phyloP scores from a whole-genome alignment of 2,797 vertebrate species.

The Zalophus californianus region DNA sequence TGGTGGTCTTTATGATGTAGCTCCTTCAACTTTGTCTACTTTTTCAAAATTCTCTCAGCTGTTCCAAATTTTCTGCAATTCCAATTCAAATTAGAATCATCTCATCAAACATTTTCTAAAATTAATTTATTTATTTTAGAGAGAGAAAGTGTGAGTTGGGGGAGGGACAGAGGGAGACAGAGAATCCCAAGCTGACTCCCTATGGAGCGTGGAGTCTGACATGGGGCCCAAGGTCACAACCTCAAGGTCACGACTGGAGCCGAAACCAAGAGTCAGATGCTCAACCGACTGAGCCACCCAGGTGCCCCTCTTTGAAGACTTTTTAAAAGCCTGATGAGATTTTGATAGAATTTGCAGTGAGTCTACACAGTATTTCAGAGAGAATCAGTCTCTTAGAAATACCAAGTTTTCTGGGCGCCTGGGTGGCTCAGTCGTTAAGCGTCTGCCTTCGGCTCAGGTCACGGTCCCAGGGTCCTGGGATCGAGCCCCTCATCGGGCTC shows the following conservation, averaged over 20 bases:
- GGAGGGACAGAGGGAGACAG: not conserved
- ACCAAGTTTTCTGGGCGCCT: rapidly evolving
- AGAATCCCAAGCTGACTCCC: not conserved
- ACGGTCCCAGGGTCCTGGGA: too few relatives aligned
- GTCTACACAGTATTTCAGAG: rapidly evolving
- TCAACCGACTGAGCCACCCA: not conserved
- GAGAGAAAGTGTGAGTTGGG: not conserved
- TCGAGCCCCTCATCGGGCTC: too few relatives aligned
- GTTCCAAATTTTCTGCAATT: too few relatives aligned
- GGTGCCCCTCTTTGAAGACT: not conserved
- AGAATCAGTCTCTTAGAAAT: rapidly evolving
- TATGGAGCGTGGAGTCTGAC: not conserved
- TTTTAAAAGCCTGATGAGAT: not conserved
- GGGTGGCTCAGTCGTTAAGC: too few relatives aligned
- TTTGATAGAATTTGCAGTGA: not conserved
- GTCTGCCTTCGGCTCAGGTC: too few relatives aligned
- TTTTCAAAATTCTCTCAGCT: not conserved
- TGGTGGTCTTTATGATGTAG: rapidly evolving
- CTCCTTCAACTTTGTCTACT: rapidly evolving
- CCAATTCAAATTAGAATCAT: not conserved
- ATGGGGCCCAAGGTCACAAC: not conserved
- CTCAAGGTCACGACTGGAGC: not conserved
- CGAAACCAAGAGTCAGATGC: not conserved
- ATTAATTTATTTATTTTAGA: not conserved
- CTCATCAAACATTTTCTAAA: not conserved